phyloP scores from a whole-genome alignment of 1,140 invertebrate species.

The Capitella teleta region DNA sequence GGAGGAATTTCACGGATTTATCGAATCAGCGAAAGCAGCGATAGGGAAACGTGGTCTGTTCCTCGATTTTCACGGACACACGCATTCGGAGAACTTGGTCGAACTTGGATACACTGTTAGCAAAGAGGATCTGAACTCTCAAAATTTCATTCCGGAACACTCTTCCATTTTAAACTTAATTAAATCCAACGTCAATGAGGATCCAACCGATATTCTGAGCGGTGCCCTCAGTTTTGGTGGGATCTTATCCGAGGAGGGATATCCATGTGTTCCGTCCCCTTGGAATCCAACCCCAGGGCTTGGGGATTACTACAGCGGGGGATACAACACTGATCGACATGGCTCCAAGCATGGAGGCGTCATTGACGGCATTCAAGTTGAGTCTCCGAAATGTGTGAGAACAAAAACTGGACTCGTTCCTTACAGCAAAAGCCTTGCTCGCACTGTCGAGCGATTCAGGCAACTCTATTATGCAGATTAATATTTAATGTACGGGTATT shows the following conservation, averaged over 20 bases:
- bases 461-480: no score
- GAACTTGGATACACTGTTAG: constrained; percentile 14
- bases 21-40: constrained; percentile 5
- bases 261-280: constrained; percentile 13
- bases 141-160: not conserved
- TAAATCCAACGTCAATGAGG: constrained; percentile 1
- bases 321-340: constrained; percentile 13
- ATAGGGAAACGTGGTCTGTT: constrained; percentile 8
- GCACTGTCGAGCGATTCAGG: no score
- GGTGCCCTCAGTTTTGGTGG: constrained; percentile 3
- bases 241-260: constrained; percentile 1
- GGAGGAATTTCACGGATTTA: constrained; percentile 4
- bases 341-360: constrained; percentile 7
- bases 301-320: constrained; percentile 13
- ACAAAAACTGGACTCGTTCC: no score
- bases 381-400: constrained; percentile 10
- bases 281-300: constrained; percentile 6
- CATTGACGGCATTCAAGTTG: constrained; percentile 16
- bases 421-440: no score
- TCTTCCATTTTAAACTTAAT: not conserved
- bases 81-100: constrained; percentile 11
- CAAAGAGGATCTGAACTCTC: constrained; percentile 2
- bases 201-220: not conserved
- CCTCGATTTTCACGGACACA: constrained; percentile 16
- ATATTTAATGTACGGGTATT: no score